Evolutionary conservation across 2,888 invertebrate genomes (phyloP), one percentile per base, ranked within the genome.

Genomic region (Drosophila kambysellisi): DNA sequence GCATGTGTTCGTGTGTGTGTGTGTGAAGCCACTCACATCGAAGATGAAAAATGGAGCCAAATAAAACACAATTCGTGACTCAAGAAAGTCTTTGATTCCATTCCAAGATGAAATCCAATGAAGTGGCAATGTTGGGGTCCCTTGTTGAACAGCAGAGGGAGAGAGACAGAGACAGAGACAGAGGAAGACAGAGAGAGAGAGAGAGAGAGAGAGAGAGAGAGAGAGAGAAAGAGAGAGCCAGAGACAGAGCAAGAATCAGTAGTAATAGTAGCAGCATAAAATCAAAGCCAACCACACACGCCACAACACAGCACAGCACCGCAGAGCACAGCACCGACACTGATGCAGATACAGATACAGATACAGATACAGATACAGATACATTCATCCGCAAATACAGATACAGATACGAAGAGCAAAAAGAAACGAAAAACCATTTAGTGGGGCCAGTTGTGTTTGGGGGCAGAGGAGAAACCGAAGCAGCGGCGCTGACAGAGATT

Each of bases 401-500:
- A 64, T 50, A 64, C 52, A 74, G 32, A 46, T 33, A 50, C 48
- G 48, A 56, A 62, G 57, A 43, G 48, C 15, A 46, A 73, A 74
- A 74, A 83, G 70, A 83, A 76, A 76, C 70, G 65, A 82, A 82
- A 79, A 74, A 29, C n/a, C 62, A 74, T 52, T 70, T 70, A 72
- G 57, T n/a, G 63, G n/a, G 37, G 33, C 41, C 41, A 41, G 30
- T 17, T 8, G 11, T 29, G 32, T 6, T 9, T 9, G 11, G 37
- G 53, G 53, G 59, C 52, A 41, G 62, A n/a, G 39, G 5, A 20
- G 52, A 63, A 59, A 56, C 7, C 29, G 39, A 29, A 41, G 62
- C 54, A 29, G 50, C 68, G 51, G 60, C 72, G 77, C 84, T 87
- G 89, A 90, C 91, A 90, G 89, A 87, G 87, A 90, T 87, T 90